Conservation (phyloP, 2,797 vertebrate species). For the Manis crassicaudata region DNA sequence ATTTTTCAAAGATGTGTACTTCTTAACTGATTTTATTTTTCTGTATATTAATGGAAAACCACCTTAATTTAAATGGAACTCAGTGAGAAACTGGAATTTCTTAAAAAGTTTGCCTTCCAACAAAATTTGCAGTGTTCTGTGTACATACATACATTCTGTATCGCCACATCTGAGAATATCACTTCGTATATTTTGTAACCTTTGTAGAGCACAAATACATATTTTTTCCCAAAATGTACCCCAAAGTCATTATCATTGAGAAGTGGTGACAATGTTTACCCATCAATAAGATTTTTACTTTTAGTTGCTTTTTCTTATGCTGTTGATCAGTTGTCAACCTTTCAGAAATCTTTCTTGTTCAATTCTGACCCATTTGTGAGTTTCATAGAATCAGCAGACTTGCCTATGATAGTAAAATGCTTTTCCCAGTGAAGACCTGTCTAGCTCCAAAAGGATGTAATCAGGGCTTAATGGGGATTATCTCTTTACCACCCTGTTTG, state of each 20-base stretch:
- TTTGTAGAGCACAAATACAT: not conserved
- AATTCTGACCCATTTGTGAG: not conserved
- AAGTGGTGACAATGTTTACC: not conserved
- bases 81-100: slow-evolving; percentile 1
- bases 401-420: not conserved
- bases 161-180: not conserved
- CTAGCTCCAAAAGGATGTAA: not conserved
- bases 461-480: not conserved
- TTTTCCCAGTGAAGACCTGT: not conserved
- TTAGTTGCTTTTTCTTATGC: slow-evolving; percentile 24
- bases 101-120: not conserved
- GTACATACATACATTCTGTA: not conserved
- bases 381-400: not conserved
- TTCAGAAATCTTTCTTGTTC: not conserved
- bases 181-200: not conserved
- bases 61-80: slow-evolving; percentile 51
- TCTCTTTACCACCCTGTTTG: not conserved
- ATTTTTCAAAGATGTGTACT: not conserved
- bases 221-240: not conserved
- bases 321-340: not conserved
- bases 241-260: not conserved
- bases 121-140: not conserved
- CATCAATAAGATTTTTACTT: not conserved
- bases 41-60: not conserved
- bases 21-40: not conserved